phyloP scores from a whole-genome alignment of 2,113 vertebrate genomes.

The Seriola quinqueradiata region DNA sequence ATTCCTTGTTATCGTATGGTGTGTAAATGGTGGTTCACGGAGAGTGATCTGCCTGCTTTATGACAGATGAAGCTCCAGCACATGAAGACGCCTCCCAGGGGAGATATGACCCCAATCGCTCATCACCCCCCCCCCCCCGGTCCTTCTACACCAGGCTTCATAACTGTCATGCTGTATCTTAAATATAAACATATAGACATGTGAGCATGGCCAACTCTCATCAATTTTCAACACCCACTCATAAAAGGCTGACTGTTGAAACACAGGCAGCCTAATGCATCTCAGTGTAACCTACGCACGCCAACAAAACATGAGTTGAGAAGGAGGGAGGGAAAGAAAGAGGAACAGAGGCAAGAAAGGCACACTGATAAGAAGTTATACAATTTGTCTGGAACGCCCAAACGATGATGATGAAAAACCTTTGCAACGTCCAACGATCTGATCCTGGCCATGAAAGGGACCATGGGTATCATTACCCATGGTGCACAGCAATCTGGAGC shows the following conservation, averaged over 20 bases:
- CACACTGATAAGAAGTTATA: conserved; percentile 34
- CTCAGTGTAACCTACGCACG: conserved; percentile 9
- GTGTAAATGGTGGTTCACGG: not conserved
- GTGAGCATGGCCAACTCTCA: conserved; percentile 60
- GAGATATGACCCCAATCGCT: conserved; percentile 48
- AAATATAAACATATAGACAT: conserved; percentile 77
- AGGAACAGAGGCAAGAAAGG: not conserved
- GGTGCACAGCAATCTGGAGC: conserved; percentile 58
- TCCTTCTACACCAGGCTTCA: conserved; percentile 69
- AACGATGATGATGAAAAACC: conserved; percentile 32
- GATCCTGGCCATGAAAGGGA: conserved; percentile 50
- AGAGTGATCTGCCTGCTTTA: conserved; percentile 5
- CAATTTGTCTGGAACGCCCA: conserved; percentile 50
- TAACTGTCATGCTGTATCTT: conserved; percentile 73
- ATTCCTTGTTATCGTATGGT: not conserved
- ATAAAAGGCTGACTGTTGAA: conserved; percentile 77
- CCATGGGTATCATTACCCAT: conserved; percentile 56
- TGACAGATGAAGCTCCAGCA: conserved; percentile 28
- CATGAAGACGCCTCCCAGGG: conserved; percentile 45
- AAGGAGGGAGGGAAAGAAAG: not conserved
- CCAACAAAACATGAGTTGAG: conserved; percentile 20
- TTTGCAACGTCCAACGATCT: conserved; percentile 34
- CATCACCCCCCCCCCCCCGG: conserved; percentile 29
- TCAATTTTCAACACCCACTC: conserved; percentile 81
- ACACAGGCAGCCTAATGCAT: conserved; percentile 64